These are phyloP conservation scores for Enteromius unitaeniatus DNA, from an alignment of 2,797 vertebrate genomes.

Conservation along the genomic window DNA sequence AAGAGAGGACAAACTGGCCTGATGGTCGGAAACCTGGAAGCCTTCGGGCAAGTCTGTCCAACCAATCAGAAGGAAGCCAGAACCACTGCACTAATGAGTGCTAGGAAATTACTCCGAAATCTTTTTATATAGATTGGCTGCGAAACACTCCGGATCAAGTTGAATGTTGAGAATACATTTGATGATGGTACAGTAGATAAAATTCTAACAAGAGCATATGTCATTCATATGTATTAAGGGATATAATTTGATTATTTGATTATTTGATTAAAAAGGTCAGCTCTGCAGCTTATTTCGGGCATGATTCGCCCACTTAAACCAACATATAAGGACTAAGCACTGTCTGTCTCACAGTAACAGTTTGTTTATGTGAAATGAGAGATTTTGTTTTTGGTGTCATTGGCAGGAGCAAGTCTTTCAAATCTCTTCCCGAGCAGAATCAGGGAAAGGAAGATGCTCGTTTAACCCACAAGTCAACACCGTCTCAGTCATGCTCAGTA, in stretches of 20 bases:
- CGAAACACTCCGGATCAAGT: background rate
- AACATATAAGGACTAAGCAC: background rate
- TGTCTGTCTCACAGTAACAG: background rate
- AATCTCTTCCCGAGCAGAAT: constrained; percentile 91
- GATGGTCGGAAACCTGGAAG: constrained; percentile 18
- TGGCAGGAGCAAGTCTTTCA: constrained; percentile 91
- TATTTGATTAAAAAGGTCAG: background rate
- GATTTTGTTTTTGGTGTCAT: constrained; percentile 51
- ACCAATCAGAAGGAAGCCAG: constrained; percentile 46
- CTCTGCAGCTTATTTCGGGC: background rate
- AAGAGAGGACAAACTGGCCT: background rate
- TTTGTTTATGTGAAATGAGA: constrained; percentile 1
- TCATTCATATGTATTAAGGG: background rate
- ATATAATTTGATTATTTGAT: background rate
- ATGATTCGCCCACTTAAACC: background rate
- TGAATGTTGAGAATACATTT: background rate
- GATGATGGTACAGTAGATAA: background rate
- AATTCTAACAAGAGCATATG: constrained; percentile 13
- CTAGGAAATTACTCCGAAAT: constrained; percentile 36
- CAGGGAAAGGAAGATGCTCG: constrained; percentile 96
- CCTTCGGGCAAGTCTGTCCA: constrained; percentile 17
- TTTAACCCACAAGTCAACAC: constrained; percentile 97
- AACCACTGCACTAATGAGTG: constrained; percentile 7
- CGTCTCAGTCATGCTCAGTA: constrained; percentile 97
- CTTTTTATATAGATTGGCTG: constrained; percentile 32